Base-by-base conservation (phyloP, 2,888 invertebrate genomes). In the Strigamia maritima region DNA sequence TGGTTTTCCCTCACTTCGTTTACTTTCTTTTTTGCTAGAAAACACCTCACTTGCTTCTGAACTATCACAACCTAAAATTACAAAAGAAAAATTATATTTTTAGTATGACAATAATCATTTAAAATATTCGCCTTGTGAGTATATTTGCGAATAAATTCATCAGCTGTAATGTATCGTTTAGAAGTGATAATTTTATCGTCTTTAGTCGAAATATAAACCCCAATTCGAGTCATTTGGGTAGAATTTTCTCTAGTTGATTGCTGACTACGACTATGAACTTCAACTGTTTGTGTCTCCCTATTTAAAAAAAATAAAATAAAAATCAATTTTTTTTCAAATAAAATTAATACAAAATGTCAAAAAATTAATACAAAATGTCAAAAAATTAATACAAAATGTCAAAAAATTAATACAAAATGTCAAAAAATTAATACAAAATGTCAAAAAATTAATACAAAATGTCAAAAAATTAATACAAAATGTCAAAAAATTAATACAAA, bases 171-270 rank as follows among this genome's bases (percentile, higher is more conserved):
- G 22, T 79, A 79, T 24, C n/a, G 38, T 22, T 79, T 79, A 12
- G 79, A 26, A 22, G 44, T 76, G 4, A 86, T 22, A n/a, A 86
- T 80, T 81, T 85, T 85, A 81, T 87, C 86, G 12, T 82, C 80
- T 60, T 83, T 81, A 75, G 84, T 84, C n/a, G 84, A 83, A 12
- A 87, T 83, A 81, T 82, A 86, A 3, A 86, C 84, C 3, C 86
- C 86, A 31, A 86, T 84, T 79, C 84, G 84, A 4, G 86, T 86
- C 86, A 87, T 87, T 82, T 87, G 87, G 22, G 87, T 87, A 44
- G 84, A 83, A 35, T 83, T 86, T 77, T 84, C 84, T 70, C 86
- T 84, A 26, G 83, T 82, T 0, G 87, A 86, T 82, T 87, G 86
- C 81, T 85, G 85, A 3, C 81, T 81, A 4, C 81, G 80, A 78